A percentile compares a stretch with the other conserved stretches of the same genome.
Evolutionary conservation across 2,797 vertebrate species (phyloP).

Genomic region (Manis crassicaudata): DNA sequence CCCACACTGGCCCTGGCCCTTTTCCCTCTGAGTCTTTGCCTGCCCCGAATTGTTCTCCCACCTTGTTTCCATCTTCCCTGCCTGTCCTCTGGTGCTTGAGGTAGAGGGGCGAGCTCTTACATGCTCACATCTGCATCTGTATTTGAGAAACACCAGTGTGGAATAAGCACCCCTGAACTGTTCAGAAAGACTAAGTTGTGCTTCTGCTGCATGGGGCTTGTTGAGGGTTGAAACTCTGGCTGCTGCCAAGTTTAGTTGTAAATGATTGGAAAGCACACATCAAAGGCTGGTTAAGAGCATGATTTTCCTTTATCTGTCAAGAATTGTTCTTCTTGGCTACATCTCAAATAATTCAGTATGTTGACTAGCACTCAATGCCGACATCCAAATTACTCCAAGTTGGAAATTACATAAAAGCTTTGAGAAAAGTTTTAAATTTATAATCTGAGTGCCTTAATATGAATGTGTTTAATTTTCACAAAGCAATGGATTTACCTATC

Average conservation of each 20-base stretch:
- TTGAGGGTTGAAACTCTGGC: neutral
- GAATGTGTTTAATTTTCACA: neutral
- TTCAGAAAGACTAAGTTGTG: neutral
- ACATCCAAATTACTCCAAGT: neutral
- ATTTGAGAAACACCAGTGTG: accelerated
- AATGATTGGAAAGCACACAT: neutral
- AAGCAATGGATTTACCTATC: neutral
- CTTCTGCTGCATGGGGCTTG: neutral
- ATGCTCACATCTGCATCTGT: neutral
- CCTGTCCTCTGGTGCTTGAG: neutral
- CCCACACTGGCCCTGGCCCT: neutral
- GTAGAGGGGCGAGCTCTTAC: too few relatives aligned
- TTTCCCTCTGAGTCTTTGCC: neutral
- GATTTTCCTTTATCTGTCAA: conserved; percentile 25
- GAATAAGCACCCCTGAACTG: neutral
- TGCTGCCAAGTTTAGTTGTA: neutral
- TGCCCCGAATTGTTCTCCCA: neutral
- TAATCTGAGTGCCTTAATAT: neutral
- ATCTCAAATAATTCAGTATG: conserved; percentile 14
- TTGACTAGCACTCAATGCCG: neutral
- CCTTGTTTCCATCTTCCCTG: too few relatives aligned
- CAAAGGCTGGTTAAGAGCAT: neutral
- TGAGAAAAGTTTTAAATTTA: neutral
- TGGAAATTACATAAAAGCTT: neutral
- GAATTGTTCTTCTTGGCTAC: neutral